Base-by-base conservation (phyloP, 1,140 invertebrate genomes). In the Cotesia chilonis region DNA sequence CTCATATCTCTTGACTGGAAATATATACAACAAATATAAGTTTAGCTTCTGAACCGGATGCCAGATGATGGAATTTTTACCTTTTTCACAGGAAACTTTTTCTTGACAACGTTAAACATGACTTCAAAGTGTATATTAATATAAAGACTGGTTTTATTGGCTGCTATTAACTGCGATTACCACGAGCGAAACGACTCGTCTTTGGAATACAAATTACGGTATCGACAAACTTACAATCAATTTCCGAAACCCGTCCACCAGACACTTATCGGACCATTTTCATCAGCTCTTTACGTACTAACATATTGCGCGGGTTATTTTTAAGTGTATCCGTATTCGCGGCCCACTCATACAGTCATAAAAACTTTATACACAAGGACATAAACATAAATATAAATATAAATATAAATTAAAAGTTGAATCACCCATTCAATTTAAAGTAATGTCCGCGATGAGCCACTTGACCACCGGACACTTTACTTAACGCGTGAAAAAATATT, bases 121-220 rank as follows among this genome's bases (percentile, higher is more conserved):
- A 68, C 66, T 54, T 68, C 66, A 61, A 70, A 57, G 55, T 68
- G 66, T 63, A 57, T 75, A 73, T 65, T 75, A 73, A 73, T 71
- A 73, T 73, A 66, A 75, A 73, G 68, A 73, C 71, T 73, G 72
- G 72, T 71, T 73, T 75, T 75, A 73, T 68, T 71, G 70, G 47
- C 61, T 38, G 69, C 69, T 69, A 76, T 76, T 76, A 76, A 71
- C 52, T 65, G 67, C 74, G 66, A 73, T 76, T 76, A 76, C 70
- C 74, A 73, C 70, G 69, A 68, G 72, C 74, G 55, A 73, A 70
- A 70, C 65, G 72, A 68, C 69, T 20, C 74, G 59, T 51, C 71
- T 71, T 47, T 52, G 55, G 74, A 78, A 70, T 76, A 79, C 75
- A 76, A 78, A 81, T 79, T 79, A 76, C 63, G 55, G 41, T 65